Base-by-base conservation (phyloP, 1,140 invertebrate genomes). In the Cherax destructor region DNA sequence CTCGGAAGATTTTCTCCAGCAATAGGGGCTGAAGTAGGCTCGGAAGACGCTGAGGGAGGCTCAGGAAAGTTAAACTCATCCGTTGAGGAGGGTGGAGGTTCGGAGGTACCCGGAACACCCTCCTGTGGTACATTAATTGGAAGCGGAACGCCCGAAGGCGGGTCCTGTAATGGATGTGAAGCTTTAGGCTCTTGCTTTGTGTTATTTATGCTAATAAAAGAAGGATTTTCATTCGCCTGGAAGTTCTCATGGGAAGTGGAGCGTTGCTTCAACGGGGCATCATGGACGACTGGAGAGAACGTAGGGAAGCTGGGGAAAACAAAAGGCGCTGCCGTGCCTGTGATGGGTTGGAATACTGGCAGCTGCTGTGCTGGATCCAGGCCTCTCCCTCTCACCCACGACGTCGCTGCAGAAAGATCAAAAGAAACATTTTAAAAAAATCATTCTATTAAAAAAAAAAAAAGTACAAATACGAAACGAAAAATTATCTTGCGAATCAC, bases 291-390 rank as follows among this genome's bases (percentile, higher is more conserved):
- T 24, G 81, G 24, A 10, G 81, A 18, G 47, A 83, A 83, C 10
- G 59, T 69, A 21, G 81, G 81, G 30, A 83, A 83, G 81, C 81
- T 83, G 11, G 81, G 59, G 61, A 83, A 83, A 3, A 83, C 81
- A n/a, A 83, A 41, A 7, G 65, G 52, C 59, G 59, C 16, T 4
- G 59, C 4, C 0, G 24, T 52, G 18, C 59, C 81, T 24, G 21
- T 5, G 18, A 74, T 30, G 21, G 21, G 69, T 0, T 74, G 69
- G 24, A 74, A 24, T 21, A 5, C 24, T 21, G 69, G n/a, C n/a
- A 6, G n/a, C 13, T 65, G 61, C 4, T 5, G 18, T 61, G n/a
- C 80, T 61, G 10, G 13, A 47, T n/a, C 41, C 24, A 13, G 30
- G 13, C 47, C 24, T 5, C 47, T 47, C 24, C 81, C 61, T 61